These are phyloP conservation scores for Acropora yongei DNA, from an alignment of 64 coral and sea anemone genomes.

Conservation along the genomic window DNA sequence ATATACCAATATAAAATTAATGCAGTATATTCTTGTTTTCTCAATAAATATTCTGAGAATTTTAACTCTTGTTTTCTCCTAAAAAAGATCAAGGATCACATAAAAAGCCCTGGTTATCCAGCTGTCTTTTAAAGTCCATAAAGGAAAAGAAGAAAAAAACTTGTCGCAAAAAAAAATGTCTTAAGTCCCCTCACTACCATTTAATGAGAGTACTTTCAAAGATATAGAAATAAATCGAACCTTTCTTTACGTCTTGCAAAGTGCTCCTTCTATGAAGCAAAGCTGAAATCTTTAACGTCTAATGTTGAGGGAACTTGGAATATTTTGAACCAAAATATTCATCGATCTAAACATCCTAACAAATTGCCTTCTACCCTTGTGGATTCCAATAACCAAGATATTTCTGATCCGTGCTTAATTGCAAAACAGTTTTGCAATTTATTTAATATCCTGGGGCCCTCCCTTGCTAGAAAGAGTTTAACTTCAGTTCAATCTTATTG, in stretches of 20 bases:
- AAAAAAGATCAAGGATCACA: background rate
- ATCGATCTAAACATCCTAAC: background rate
- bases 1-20: background rate
- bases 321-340: background rate
- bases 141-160: background rate
- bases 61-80: background rate
- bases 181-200: background rate
- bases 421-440: constrained; percentile 56
- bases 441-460: background rate
- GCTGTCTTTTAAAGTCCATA: too few relatives aligned
- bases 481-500: constrained; percentile 8
- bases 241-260: constrained; percentile 35
- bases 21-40: background rate
- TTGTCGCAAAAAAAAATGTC: background rate
- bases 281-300: constrained; percentile 27
- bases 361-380: background rate
- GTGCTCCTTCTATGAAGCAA: constrained; percentile 42
- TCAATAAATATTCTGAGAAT: background rate
- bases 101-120: constrained; percentile 8
- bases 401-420: constrained; percentile 19
- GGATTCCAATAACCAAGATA: too few relatives aligned
- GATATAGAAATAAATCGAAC: constrained; percentile 11
- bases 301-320: too few relatives aligned
- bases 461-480: too few relatives aligned
- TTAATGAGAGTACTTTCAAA: constrained; percentile 4